phyloP scores from a whole-genome alignment of 92 coral and sea anemone species.

The Heteractis magnifica region DNA sequence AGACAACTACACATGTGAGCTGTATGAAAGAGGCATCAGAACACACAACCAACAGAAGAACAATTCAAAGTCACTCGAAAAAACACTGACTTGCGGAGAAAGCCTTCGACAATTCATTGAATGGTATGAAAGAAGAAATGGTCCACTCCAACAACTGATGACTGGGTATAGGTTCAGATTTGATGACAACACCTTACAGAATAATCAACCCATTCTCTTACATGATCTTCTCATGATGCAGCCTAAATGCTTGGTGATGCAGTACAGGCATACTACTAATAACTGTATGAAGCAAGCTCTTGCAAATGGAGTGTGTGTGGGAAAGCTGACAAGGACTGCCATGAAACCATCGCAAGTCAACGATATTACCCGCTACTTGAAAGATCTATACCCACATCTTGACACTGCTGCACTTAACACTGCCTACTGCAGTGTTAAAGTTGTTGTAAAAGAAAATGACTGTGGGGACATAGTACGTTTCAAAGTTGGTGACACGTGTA shows the following conservation, averaged over 20 bases:
- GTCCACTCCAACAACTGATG: neutral
- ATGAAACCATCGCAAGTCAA: neutral
- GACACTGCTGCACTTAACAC: neutral
- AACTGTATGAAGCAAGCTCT: neutral
- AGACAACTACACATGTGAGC: constrained; percentile 72
- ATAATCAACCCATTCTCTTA: neutral
- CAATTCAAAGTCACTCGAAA: constrained; percentile 31
- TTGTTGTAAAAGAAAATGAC: neutral
- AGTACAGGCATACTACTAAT: neutral
- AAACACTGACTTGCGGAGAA: neutral
- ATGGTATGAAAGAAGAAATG: neutral
- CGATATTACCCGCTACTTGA: neutral
- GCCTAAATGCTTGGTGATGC: neutral
- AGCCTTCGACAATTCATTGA: neutral
- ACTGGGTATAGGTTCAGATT: neutral
- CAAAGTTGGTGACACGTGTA: neutral
- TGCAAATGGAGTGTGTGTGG: neutral
- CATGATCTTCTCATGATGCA: neutral
- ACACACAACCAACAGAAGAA: constrained; percentile 63
- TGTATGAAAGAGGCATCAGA: constrained; percentile 59
- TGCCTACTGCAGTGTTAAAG: neutral
- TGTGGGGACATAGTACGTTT: neutral
- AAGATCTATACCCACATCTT: neutral
- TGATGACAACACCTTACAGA: neutral
- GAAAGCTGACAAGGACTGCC: neutral